These are phyloP conservation scores for Drosophila anceps DNA, from an alignment of 2,888 invertebrate species.

Conservation along the genomic window DNA sequence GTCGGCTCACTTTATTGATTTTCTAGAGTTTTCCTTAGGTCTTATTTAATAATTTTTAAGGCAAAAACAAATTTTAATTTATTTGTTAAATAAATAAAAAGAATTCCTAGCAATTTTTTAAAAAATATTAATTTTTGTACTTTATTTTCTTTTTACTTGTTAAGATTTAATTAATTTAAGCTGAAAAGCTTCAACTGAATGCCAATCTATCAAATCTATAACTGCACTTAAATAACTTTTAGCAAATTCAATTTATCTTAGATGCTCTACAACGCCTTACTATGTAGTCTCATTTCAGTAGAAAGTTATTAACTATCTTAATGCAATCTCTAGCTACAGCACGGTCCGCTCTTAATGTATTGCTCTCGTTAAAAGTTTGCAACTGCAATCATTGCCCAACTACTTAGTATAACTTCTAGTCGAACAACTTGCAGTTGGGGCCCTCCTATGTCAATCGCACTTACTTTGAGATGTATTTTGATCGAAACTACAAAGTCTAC, in stretches of 20 bases:
- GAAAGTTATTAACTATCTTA: not conserved
- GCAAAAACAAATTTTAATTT: not conserved
- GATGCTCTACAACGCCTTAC: not conserved
- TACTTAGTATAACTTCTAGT: conserved; percentile 23
- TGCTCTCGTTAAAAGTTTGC: conserved; percentile 1
- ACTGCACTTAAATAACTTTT: not conserved
- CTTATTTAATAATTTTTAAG: not conserved
- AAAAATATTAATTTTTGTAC: no score
- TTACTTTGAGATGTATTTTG: conserved; percentile 23
- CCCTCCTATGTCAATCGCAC: conserved; percentile 14
- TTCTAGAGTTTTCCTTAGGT: not conserved
- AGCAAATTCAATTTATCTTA: not conserved
- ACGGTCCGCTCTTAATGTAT: not conserved
- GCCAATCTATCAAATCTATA: not conserved
- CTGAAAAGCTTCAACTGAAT: no score
- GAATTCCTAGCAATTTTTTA: no score
- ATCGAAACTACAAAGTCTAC: conserved; percentile 24
- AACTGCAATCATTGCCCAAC: conserved; percentile 7
- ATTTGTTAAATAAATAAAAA: no score
- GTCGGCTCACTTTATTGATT: not conserved
- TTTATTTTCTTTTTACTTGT: no score
- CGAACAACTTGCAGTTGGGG: conserved; percentile 5
- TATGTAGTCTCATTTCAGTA: not conserved
- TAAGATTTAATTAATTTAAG: no score
- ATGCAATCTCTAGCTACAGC: not conserved